These are phyloP conservation scores for Lasioglossum vierecki DNA, from an alignment of 2,888 invertebrate genomes.

Conservation along the genomic window DNA sequence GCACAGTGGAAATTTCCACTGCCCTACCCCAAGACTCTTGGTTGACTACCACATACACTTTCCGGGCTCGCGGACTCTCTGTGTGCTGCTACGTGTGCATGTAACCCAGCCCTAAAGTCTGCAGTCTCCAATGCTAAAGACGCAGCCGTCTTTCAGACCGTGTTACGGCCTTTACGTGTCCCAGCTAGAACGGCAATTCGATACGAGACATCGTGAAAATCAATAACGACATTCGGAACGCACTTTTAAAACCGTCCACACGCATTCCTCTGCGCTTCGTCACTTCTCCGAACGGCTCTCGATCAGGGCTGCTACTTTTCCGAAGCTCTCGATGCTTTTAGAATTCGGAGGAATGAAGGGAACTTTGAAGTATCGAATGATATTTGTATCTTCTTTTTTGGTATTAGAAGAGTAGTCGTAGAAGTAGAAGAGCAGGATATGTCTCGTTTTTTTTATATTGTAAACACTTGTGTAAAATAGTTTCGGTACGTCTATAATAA, in stretches of 20 bases:
- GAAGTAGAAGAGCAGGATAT: no score
- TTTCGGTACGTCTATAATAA: no score
- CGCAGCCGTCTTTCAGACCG: conserved; percentile 33
- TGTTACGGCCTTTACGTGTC: conserved; percentile 16
- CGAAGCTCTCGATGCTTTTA: no score
- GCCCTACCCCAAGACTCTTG: conserved; percentile 80
- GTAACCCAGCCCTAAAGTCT: conserved; percentile 66
- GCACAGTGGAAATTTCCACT: conserved; percentile 83
- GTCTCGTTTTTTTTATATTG: no score
- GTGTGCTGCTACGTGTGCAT: conserved; percentile 28
- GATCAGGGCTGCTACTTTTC: neutral
- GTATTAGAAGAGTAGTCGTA: no score
- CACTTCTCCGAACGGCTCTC: neutral
- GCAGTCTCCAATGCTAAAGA: conserved; percentile 55
- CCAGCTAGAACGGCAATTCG: conserved; percentile 26
- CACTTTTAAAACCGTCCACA: neutral
- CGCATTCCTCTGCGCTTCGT: neutral
- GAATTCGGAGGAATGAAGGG: no score
- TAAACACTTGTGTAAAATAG: no score
- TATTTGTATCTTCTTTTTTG: no score
- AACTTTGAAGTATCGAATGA: no score
- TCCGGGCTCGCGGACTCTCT: conserved; percentile 48
- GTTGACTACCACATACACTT: conserved; percentile 67
- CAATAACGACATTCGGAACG: neutral
- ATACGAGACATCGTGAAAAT: conserved; percentile 22